Evolutionary conservation across 2,888 invertebrate genomes (phyloP).

Genomic region (Prosopocoilus inquinatus): DNA sequence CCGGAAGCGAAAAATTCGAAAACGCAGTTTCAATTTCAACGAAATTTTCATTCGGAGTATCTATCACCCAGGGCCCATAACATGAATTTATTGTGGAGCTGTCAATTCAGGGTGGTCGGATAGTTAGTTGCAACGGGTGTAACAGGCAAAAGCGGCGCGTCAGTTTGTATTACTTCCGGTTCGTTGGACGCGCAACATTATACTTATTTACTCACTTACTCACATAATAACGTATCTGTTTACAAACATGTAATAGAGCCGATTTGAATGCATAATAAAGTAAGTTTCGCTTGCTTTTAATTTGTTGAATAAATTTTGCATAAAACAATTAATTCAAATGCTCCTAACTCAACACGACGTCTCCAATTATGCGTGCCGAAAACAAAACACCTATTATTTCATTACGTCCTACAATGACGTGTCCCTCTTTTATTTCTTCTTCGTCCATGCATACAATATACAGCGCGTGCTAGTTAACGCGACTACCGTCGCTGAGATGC

Average conservation of each 20-base stretch:
- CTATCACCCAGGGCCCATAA: too few species aligned
- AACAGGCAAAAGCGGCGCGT: constrained; percentile 27
- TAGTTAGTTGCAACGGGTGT: constrained; percentile 23
- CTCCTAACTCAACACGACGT: constrained; percentile 30
- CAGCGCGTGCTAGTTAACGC: constrained; percentile 33
- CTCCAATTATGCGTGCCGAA: constrained; percentile 24
- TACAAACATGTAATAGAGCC: constrained; percentile 6
- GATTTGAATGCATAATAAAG: too few species aligned
- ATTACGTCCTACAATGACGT: constrained; percentile 21
- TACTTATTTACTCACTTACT: constrained; percentile 27
- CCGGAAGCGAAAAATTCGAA: too few species aligned
- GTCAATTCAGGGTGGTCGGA: constrained; percentile 26
- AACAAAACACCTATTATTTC: constrained; percentile 33
- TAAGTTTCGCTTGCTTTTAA: too few species aligned
- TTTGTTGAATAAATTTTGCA: too few species aligned
- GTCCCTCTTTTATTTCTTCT: constrained; percentile 25
- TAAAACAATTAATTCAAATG: not conserved
- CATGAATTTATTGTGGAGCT: constrained; percentile 4
- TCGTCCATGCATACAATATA: constrained; percentile 29
- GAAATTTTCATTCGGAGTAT: too few species aligned
- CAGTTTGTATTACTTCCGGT: constrained; percentile 25
- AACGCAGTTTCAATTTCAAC: too few species aligned
- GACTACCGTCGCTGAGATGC: constrained; percentile 25
- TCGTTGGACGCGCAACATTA: constrained; percentile 29
- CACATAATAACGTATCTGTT: constrained; percentile 26